Base-by-base conservation (phyloP, 2,888 invertebrate species). In the Lysandra bellargus region DNA sequence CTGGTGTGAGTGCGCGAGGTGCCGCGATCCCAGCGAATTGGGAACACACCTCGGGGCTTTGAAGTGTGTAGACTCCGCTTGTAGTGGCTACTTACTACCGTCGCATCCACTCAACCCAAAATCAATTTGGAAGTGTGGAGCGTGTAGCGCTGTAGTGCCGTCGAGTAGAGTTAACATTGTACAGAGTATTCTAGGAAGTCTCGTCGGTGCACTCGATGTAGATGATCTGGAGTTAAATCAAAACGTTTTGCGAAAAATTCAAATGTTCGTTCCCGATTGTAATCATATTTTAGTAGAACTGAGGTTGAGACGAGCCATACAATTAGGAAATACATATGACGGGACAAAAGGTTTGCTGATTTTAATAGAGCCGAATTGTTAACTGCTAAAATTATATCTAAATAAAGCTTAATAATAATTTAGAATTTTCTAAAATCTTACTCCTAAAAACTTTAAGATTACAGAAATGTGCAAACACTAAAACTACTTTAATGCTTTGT, bases 11-110 rank as follows among this genome's bases (percentile, higher is more conserved):
- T 97, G 97, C 85, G 80, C 83, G 2, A 91, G 97, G 83, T 97
- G 97, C 86, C 84, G 86, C 37, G 97, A 97, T 87, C 93, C 94
- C 1, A 94, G 95, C 60, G 97, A 97, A 90, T 95, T 94, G 86
- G 96, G 95, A 1, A 94, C 96, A 0, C 89, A 89, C 73, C 86
- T 96, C 49, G 92, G 95, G 44, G 95, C 95, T 5, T 83, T 96
- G 17, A 92, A 92, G 79, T 96, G 96, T 84, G 91, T 94, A 79
- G 88, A 94, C 82, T 90, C 93, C 79, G 86, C 89, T 61, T 95
- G 95, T 83, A 85, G 88, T 30, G 96, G 96, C 40, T 86, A 93
- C 9, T 86, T 97, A 23, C 85, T 96, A 30, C 95, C 96, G 0
- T 83, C 87, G 37, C 87, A 93, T 77, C 94, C 96, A 33, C 87